These are phyloP conservation scores for Circaetus cinerascens DNA, from an alignment of 2,113 vertebrate genomes.

Conservation along the genomic window DNA sequence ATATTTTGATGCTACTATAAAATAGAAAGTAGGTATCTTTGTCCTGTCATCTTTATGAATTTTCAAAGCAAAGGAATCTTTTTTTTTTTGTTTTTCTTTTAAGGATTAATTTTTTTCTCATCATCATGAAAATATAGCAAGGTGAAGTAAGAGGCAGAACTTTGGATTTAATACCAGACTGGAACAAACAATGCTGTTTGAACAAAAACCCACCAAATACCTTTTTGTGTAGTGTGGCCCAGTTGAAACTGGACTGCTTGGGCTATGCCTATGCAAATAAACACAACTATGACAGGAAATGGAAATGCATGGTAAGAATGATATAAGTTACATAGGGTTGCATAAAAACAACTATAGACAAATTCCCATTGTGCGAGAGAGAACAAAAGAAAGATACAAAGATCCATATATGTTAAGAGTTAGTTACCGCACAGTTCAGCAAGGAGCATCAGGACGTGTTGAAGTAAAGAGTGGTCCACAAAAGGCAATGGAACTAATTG, in stretches of 20 bases:
- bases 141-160: background rate
- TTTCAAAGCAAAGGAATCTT: background rate
- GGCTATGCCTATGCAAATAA: background rate
- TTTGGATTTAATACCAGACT: background rate
- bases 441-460: background rate
- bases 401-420: fast-evolving
- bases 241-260: background rate
- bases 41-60: background rate
- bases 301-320: background rate
- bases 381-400: background rate
- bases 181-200: background rate
- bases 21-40: background rate
- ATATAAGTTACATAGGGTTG: background rate
- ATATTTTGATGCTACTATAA: background rate
- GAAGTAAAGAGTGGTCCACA: background rate
- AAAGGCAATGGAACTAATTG: background rate
- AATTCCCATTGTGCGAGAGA: background rate
- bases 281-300: too few relatives aligned
- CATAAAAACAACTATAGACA: background rate
- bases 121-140: background rate
- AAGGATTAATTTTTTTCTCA: background rate
- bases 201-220: background rate
- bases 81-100: background rate
- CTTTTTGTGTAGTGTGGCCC: background rate
- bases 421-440: background rate